These are phyloP conservation scores for Calephelis perditalis DNA, from an alignment of 2,888 invertebrate genomes.

Conservation along the genomic window DNA sequence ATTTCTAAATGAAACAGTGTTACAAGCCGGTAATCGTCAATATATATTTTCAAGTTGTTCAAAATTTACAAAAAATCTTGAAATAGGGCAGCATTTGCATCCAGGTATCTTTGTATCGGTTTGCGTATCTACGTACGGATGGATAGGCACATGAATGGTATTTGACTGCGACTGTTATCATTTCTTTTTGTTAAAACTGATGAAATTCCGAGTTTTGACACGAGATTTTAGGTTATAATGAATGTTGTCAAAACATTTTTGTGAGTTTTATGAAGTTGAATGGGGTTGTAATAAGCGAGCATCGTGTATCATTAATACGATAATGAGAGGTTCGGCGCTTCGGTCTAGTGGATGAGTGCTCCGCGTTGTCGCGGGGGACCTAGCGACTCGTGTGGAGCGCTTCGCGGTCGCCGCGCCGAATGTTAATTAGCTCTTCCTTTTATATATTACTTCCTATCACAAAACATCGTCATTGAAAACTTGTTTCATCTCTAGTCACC, in stretches of 20 bases:
- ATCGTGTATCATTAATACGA: not conserved
- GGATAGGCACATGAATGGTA: conserved; percentile 51
- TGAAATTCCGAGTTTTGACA: conserved; percentile 47
- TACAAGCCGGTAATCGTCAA: conserved; percentile 36
- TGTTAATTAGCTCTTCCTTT: conserved; percentile 70
- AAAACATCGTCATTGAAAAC: conserved; percentile 36
- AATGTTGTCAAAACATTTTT: conserved; percentile 67
- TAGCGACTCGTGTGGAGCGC: conserved; percentile 55
- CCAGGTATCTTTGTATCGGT: conserved; percentile 75
- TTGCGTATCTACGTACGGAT: conserved; percentile 69
- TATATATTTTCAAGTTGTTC: conserved; percentile 48
- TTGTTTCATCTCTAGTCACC: conserved; percentile 20
- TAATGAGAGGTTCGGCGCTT: conserved; percentile 22
- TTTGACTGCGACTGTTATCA: conserved; percentile 46
- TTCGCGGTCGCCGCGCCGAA: conserved; percentile 56
- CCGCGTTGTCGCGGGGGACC: conserved; percentile 36
- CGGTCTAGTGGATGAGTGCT: conserved; percentile 28
- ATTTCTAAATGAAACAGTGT: conserved; percentile 13
- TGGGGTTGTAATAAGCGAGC: not conserved
- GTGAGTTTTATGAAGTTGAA: conserved; percentile 3
- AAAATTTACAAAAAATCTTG: conserved; percentile 71
- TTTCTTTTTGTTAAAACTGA: conserved; percentile 45
- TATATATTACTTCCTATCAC: conserved; percentile 57
- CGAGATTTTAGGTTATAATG: conserved; percentile 75
- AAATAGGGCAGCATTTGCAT: conserved; percentile 77